A percentile compares a stretch with the other conserved stretches of the same genome.
These are phyloP conservation scores for Leptopilina boulardi DNA, from an alignment of 1,140 invertebrate species.

Conservation along the genomic window DNA sequence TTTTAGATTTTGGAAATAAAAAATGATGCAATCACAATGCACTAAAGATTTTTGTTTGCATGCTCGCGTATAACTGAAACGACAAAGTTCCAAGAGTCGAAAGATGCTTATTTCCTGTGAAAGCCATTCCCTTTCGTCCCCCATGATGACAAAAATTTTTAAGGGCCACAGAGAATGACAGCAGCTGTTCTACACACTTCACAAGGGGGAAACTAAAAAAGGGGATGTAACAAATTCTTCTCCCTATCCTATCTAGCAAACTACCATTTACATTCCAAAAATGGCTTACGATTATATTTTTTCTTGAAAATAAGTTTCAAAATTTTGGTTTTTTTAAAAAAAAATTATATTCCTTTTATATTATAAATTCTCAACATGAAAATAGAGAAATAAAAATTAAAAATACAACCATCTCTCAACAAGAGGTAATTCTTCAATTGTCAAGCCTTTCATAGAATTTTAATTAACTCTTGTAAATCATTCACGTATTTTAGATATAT, in stretches of 20 bases:
- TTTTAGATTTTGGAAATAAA: not conserved
- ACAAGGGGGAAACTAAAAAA: conserved; percentile 40
- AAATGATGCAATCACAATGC: conserved; percentile 45
- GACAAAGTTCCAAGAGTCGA: conserved; percentile 35
- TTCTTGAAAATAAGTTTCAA: not conserved
- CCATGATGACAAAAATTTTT: conserved; percentile 49
- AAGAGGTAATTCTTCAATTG: conserved; percentile 12
- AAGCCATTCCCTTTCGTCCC: conserved; percentile 39
- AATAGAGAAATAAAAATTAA: not conserved
- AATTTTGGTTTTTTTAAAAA: not conserved
- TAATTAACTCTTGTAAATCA: not conserved
- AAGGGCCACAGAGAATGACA: conserved; percentile 51
- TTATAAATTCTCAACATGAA: not conserved
- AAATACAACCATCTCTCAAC: not conserved
- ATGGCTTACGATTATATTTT: conserved; percentile 36
- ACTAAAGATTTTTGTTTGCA: conserved; percentile 52
- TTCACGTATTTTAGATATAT: not conserved
- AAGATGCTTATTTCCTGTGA: conserved; percentile 13
- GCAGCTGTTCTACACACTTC: conserved; percentile 60
- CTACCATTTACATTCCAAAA: conserved; percentile 37
- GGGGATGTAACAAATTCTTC: conserved; percentile 50
- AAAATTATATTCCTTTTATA: not conserved
- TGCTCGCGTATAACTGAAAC: conserved; percentile 58
- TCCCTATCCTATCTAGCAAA: conserved; percentile 36
- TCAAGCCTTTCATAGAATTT: not conserved